These are phyloP conservation scores for Theropithecus gelada DNA, from an alignment of 2,113 vertebrate genomes.

Conservation along the genomic window DNA sequence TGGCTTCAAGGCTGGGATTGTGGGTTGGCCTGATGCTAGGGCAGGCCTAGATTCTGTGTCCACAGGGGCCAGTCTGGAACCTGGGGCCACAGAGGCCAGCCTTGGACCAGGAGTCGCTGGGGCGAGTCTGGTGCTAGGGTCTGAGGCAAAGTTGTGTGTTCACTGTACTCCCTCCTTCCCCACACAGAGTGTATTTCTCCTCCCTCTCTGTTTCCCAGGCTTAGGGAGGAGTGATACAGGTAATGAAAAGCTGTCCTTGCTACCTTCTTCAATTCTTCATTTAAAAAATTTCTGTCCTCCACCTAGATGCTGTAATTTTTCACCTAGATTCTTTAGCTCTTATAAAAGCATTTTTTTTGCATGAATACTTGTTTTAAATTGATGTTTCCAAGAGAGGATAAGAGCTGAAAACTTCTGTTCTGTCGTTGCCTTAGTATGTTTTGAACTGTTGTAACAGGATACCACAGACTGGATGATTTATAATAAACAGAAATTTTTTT, in stretches of 20 bases:
- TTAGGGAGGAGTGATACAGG: background rate
- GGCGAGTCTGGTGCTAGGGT: background rate
- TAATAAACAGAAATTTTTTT: background rate
- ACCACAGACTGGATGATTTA: background rate
- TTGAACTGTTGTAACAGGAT: background rate
- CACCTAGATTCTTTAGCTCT: background rate
- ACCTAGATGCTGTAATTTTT: background rate
- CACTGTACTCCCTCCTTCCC: background rate
- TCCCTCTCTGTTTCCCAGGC: background rate
- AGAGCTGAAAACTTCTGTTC: background rate
- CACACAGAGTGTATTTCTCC: background rate
- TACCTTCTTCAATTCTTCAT: background rate
- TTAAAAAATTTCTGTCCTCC: background rate
- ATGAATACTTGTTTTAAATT: background rate
- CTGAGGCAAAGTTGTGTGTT: background rate
- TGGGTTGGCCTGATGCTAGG: background rate
- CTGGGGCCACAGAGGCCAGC: too few relatives aligned
- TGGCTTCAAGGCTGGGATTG: background rate
- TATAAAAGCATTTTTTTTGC: background rate
- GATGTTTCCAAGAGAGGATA: background rate
- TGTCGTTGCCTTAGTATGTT: background rate
- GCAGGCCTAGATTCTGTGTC: background rate
- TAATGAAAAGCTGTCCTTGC: background rate
- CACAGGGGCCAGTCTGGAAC: background rate
- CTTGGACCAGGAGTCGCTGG: too few relatives aligned